Evolutionary conservation across 2,113 vertebrate species (phyloP), one percentile per base, ranked within the genome.

Genomic region (Scophthalmus maximus): DNA sequence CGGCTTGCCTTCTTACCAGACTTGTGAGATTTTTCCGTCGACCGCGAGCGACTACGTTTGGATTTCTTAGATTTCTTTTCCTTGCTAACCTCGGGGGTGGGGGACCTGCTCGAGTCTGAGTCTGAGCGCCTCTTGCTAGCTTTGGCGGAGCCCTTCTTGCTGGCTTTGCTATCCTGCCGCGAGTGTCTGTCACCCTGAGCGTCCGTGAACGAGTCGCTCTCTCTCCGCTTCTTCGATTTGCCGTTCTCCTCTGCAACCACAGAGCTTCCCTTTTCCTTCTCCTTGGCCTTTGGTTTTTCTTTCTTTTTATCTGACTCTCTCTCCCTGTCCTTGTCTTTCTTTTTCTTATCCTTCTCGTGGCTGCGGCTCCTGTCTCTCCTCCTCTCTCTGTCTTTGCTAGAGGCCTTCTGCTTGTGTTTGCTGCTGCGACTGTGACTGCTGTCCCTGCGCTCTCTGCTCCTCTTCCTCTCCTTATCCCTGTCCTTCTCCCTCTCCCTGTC

Each of bases 1-100:
- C 96, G 97, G 98, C 97, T 99, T 98, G 97, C 97, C 97, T 99
- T 99, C 97, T 99, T 99, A 99, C 98, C 97, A 98, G 97, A 98
- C 97, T 96, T 99, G 97, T 98, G 96, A 93, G 96, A 96, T 96
- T 96, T 98, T 95, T 98, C 98, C 97, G 94, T 76, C 88, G 97
- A 99, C 89, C 95, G 93, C 92, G 98, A 99, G 65, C 97, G 97
- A 95, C 97, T 97, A 95, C 96, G 96, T 94, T 99, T 99, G 74
- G 94, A 94, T 95, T 98, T 99, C 93, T 98, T 99, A 78, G 95
- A 94, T 93, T 99, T 99, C 92, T 97, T 99, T 91, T 97, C 97
- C 92, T 97, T 99, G 93, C 96, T 97, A 96, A 96, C 93, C 88
- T 96, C 96, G 72, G 95, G 96, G 18, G 95, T 94, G 52, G 94